phyloP scores from a whole-genome alignment of 2,113 vertebrate species.

The Toxotes jaculatrix region DNA sequence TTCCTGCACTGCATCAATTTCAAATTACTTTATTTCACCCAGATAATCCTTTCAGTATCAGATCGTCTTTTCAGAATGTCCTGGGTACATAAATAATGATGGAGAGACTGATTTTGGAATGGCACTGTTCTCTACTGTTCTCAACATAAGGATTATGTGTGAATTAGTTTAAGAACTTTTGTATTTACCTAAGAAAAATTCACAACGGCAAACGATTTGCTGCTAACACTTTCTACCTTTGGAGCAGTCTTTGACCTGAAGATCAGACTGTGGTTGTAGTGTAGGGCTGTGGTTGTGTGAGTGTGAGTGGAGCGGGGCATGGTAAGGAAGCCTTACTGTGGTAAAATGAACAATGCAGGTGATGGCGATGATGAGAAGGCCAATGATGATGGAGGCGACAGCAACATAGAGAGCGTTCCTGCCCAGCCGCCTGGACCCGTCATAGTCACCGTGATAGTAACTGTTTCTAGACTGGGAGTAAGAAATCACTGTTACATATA shows the following conservation, averaged over 20 bases:
- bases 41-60: neutral
- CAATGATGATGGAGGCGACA: conserved; percentile 90
- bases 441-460: conserved; percentile 88
- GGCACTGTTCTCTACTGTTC: neutral
- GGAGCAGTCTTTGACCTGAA: no score
- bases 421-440: conserved; percentile 89
- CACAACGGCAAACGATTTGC: neutral
- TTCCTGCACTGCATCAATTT: neutral
- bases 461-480: conserved; percentile 88
- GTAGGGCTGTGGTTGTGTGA: neutral
- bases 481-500: conserved; percentile 17
- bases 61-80: neutral
- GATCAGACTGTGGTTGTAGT: neutral
- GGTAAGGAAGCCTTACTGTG: conserved; percentile 39
- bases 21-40: neutral
- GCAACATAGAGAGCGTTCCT: conserved; percentile 88
- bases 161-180: neutral
- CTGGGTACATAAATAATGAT: neutral
- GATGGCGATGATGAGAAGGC: conserved; percentile 88
- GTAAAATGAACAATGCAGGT: conserved; percentile 88
- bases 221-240: neutral
- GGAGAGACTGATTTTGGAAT: neutral
- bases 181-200: neutral
- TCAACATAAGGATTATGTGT: neutral
- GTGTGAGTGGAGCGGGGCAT: neutral